A percentile compares a stretch with the other conserved stretches of the same genome.
Conservation (phyloP, 2,888 invertebrate genomes). For the Xanthorhoe spadicearia region DNA sequence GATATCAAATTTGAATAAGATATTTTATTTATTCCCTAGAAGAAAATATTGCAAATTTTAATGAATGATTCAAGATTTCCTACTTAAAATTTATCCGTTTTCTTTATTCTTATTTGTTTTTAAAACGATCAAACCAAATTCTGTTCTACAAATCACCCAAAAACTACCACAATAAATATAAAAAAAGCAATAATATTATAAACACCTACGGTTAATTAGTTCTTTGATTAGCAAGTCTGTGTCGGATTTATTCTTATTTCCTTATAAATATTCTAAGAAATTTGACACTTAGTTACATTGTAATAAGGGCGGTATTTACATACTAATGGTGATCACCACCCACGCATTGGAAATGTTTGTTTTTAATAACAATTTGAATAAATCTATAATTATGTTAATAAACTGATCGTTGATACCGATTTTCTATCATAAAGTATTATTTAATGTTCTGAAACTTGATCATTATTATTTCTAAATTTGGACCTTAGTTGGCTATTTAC, state of each 20-base stretch:
- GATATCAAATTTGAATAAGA: no score
- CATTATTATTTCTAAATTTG: constrained; percentile 11
- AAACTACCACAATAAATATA: constrained; percentile 36
- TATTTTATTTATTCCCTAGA: no score
- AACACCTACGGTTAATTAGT: constrained; percentile 44
- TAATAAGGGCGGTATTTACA: constrained; percentile 56
- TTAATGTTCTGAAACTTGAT: constrained; percentile 27
- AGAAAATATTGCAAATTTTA: no score
- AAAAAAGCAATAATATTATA: constrained; percentile 34
- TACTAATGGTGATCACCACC: constrained; percentile 53
- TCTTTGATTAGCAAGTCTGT: constrained; percentile 38
- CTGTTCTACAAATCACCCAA: constrained; percentile 28
- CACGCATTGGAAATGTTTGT: constrained; percentile 57
- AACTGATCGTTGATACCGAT: constrained; percentile 40
- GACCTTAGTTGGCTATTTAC: not conserved
- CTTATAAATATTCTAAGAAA: constrained; percentile 45
- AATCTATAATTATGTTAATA: constrained; percentile 73
- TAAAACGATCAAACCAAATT: constrained; percentile 17
- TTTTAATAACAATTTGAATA: constrained; percentile 71
- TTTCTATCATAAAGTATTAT: constrained; percentile 44
- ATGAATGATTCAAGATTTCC: no score
- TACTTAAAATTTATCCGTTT: no score
- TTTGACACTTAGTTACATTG: constrained; percentile 50
- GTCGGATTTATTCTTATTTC: constrained; percentile 30
- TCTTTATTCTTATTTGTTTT: constrained; percentile 2